Conservation (phyloP, 2,888 invertebrate species). For the Lutraria lutraria region DNA sequence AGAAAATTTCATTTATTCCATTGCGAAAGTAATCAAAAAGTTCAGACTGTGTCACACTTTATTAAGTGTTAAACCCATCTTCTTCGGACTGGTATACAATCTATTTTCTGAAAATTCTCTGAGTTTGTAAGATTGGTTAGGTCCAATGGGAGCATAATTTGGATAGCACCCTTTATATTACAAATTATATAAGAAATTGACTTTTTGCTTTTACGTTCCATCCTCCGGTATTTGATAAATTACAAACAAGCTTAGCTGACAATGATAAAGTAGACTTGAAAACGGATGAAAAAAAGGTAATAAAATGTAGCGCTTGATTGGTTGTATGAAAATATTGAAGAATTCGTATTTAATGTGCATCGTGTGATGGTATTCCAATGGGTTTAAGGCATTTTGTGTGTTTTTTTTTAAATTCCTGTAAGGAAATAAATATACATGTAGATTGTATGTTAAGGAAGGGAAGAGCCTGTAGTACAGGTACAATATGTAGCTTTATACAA, state of each 20-base stretch:
- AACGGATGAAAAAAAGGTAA: conserved; percentile 13
- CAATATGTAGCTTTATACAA: too few relatives aligned
- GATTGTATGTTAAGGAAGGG: too few relatives aligned
- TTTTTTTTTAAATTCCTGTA: not conserved
- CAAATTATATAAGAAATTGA: conserved; percentile 62
- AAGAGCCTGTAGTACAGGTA: too few relatives aligned
- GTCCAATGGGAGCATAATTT: conserved; percentile 57
- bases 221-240: conserved; percentile 48
- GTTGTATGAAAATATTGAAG: conserved; percentile 17
- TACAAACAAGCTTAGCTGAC: conserved; percentile 24
- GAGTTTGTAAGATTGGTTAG: conserved; percentile 45
- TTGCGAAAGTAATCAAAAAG: conserved; percentile 72
- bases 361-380: not conserved
- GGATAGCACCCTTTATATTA: conserved; percentile 58
- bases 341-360: conserved; percentile 11
- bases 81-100: conserved; percentile 66
- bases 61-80: conserved; percentile 74
- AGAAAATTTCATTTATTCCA: conserved; percentile 72
- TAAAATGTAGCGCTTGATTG: conserved; percentile 12
- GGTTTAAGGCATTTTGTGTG: not conserved
- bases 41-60: conserved; percentile 74
- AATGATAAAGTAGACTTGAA: conserved; percentile 14
- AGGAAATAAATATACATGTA: not conserved
- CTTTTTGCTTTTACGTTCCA: conserved; percentile 39
- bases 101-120: conserved; percentile 64